Base-by-base conservation (phyloP, 2,113 vertebrate species). In the Alexandromys fortis region DNA sequence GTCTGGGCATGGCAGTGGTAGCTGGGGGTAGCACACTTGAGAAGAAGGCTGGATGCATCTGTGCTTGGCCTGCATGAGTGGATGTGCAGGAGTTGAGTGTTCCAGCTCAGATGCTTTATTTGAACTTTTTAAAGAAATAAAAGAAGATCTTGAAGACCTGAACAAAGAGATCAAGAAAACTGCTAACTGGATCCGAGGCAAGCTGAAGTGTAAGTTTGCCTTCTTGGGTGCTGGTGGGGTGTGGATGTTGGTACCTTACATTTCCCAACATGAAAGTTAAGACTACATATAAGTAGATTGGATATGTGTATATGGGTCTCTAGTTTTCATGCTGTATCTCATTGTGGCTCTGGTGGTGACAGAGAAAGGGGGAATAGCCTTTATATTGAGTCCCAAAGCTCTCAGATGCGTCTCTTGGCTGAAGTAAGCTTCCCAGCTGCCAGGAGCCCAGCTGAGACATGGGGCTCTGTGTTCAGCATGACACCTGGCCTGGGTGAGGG, bases 131-230 rank as follows among this genome's bases (percentile, higher is more conserved):
- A 67, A 98, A 99, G 99, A 98, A 98, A 99, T 99, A 75, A 99
- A 99, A 97, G 99, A 99, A 91, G 99, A 99, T 79, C 99, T 99
- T 35, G 98, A 99, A 96, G 98, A 99, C 47, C 97, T 99, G 96
- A 99, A 99, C 95, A 98, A 98, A 79, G 98, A 99, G 94, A 99
- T 99, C 98, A 99, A 99, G 98, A 99, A 98, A 94, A 99, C 98
- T 28, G 99, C 99, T 95, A 99, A 99, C 89, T 98, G 99, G 93
- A 98, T 99, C 86, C 98, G 99, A 94, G 98, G 98, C 38, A 99
- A 99, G 96, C 98, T 99, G 3, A 97, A 98, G 55, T 45, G 97
- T 98, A 45, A 96, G 97, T 96, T 11, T 58, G 58, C 42, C 38
- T 82, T 28, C 1, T 90, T 35, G 72, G 0, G 26, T 30, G 10